A percentile compares a stretch with the other conserved stretches of the same genome.
Evolutionary conservation across 2,113 vertebrate species (phyloP).

Genomic region (Nibea coibor): DNA sequence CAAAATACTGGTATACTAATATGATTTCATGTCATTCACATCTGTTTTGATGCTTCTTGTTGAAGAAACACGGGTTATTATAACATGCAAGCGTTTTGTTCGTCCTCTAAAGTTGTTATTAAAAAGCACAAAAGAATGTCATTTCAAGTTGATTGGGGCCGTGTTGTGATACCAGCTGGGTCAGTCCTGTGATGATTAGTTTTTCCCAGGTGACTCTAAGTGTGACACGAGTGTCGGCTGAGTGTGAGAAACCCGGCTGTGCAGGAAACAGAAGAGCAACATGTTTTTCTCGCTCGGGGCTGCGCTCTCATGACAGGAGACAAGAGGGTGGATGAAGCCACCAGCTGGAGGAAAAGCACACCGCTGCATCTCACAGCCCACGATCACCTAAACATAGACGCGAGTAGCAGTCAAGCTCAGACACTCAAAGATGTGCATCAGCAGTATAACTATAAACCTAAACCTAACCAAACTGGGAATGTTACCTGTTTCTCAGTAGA

Average conservation of each 20-base stretch:
- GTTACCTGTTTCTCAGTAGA: no score
- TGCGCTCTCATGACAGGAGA: slow-evolving; percentile 3
- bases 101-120: background rate
- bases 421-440: background rate
- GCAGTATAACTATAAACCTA: background rate
- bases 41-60: no score
- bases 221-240: slow-evolving; percentile 10
- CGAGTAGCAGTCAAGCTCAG: slow-evolving; percentile 1
- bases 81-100: background rate
- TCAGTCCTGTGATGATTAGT: background rate
- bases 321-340: background rate
- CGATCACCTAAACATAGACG: background rate
- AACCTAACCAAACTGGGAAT: no score
- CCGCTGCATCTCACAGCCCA: slow-evolving; percentile 20
- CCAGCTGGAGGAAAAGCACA: slow-evolving; percentile 29
- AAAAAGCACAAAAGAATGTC: background rate
- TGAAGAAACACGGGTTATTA: no score
- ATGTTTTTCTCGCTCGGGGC: slow-evolving; percentile 21
- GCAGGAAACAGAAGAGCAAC: slow-evolving; percentile 13
- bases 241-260: background rate
- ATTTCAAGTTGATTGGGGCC: background rate
- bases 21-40: no score
- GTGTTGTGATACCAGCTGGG: background rate
- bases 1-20: no score
- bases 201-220: background rate